Evolutionary conservation across 64 coral and sea anemone genomes (phyloP), one percentile per base, ranked within the genome.

Genomic region (Platygyra sinensis): DNA sequence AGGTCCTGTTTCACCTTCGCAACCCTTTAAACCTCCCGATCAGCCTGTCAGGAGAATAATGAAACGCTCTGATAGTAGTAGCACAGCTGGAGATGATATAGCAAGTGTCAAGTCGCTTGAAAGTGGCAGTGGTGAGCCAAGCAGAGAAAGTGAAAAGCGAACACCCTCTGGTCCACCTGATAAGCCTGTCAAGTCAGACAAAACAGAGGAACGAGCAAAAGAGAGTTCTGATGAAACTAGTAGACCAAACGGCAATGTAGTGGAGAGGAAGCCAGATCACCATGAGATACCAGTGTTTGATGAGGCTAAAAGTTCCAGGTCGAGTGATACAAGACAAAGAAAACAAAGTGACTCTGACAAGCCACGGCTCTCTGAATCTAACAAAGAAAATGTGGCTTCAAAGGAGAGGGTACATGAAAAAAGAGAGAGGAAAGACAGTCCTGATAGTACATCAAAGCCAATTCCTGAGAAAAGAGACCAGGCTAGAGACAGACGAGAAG

Each of bases 61-160:
- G 97, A 95, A 95, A 36, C 97, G 97, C 29, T 93, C 91, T 29
- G 97, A 99, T 54, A 99, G 97, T 90, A 95, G 97, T 38, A 99
- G 97, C 50, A 99, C 94, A 72, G 91, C 94, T 77, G 97, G 94
- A 64, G 97, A 99, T 89, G 97, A 99, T 89, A 90, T 87, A 52
- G 88, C 94, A 54, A 99, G 96, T 82, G 94, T 99, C 13, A 99
- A 95, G 89, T 99, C 97, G 17, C 50, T 99, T 60, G 97, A 99
- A 27, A 99, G 97, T 83, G 73, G 13, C 7, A 75, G 55, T 54
- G 60, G 61, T 1, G 87, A 89, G 60, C 27, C 62, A 89, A 30
- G 9, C 4, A 91, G 42, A 76, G 78, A 91, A 72, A 52, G 15
- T 61, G 60, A 75, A 73, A 86, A 59, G 73, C 67, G 30, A 76